Evolutionary conservation across 2,113 vertebrate genomes (phyloP).

Genomic region (Sterrhoptilus dennistouni): DNA sequence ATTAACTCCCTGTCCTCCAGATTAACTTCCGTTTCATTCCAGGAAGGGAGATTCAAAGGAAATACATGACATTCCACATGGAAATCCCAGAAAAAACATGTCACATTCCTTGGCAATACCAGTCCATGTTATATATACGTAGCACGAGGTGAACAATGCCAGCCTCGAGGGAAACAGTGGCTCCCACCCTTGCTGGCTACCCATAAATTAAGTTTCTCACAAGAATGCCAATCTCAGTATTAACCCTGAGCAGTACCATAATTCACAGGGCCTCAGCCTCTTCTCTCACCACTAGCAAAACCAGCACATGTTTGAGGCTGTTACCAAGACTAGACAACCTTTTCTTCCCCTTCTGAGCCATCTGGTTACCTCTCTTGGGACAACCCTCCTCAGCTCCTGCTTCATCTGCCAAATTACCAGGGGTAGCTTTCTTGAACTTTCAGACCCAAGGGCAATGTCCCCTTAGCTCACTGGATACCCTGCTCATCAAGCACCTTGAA

Average conservation of each 20-base stretch:
- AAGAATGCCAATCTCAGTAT: fast-evolving
- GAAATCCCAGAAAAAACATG: slow-evolving; percentile 38
- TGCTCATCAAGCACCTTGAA: background rate
- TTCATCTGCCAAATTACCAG: background rate
- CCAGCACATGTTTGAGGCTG: background rate
- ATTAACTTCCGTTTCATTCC: background rate
- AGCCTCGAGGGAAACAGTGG: background rate
- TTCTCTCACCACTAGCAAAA: background rate
- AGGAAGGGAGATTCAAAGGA: slow-evolving; percentile 29
- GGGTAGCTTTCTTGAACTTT: background rate
- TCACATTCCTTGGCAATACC: background rate
- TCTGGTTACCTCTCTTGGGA: background rate
- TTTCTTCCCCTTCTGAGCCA: background rate
- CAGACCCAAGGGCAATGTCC: background rate
- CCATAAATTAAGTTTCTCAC: background rate
- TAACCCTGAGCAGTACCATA: background rate
- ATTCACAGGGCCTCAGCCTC: background rate
- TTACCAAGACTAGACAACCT: background rate
- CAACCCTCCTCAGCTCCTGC: background rate
- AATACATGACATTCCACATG: slow-evolving; percentile 54
- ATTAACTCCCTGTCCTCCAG: background rate
- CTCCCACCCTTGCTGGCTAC: background rate
- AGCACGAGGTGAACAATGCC: background rate
- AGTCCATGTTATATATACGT: background rate
- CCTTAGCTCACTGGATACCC: background rate